A percentile compares a stretch with the other conserved stretches of the same genome.
phyloP scores from a whole-genome alignment of 2,888 invertebrate species.

The Omphaloscelis lunosa region DNA sequence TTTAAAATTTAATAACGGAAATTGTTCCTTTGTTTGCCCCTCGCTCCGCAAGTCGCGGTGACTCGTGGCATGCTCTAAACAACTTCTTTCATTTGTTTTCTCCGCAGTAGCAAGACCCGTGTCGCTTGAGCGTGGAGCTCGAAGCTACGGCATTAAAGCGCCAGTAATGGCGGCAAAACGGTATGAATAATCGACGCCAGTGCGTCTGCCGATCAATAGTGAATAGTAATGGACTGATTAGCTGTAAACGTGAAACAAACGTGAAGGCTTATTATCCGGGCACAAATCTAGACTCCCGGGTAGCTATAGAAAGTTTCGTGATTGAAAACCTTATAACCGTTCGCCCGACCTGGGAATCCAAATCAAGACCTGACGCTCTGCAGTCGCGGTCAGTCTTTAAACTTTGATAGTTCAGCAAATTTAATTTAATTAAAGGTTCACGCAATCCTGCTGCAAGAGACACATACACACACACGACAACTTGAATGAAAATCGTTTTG shows the following conservation, averaged over 20 bases:
- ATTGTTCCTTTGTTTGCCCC: too few species aligned
- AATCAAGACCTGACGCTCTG: too few species aligned
- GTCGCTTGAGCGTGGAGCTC: neutral
- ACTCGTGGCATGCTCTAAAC: neutral
- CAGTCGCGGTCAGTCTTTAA: neutral
- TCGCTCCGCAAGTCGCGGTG: too few species aligned
- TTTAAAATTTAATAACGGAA: too few species aligned
- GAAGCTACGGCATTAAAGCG: constrained; percentile 18
- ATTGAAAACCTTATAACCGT: neutral
- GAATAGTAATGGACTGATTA: constrained; percentile 3
- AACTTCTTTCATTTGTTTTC: neutral
- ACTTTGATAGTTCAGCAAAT: neutral
- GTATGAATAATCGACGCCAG: constrained; percentile 7
- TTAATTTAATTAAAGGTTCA: neutral
- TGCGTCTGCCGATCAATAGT: constrained; percentile 39
- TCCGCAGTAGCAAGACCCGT: neutral
- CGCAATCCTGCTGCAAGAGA: neutral
- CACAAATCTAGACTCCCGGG: neutral
- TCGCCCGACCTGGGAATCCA: neutral
- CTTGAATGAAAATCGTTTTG: neutral
- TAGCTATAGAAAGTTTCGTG: neutral
- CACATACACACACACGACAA: neutral
- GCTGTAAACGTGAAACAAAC: neutral
- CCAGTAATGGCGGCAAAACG: constrained; percentile 36
- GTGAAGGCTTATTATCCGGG: neutral